These are phyloP conservation scores for Acrocera orbiculus DNA, from an alignment of 2,888 invertebrate genomes.

Conservation along the genomic window DNA sequence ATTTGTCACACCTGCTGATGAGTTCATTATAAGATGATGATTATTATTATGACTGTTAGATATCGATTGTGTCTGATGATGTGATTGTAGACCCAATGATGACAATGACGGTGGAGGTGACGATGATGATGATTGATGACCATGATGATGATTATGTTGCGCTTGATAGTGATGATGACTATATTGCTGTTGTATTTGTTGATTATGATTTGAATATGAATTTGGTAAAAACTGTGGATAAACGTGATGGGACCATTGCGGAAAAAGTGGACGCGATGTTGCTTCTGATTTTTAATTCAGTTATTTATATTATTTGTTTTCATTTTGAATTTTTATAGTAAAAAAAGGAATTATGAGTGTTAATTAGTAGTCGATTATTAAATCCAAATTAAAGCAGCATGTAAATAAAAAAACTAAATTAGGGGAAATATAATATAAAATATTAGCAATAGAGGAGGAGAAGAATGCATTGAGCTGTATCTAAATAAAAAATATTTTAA, in stretches of 20 bases:
- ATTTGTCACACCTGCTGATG: slow-evolving; percentile 7
- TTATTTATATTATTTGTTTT: slow-evolving; percentile 4
- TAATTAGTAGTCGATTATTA: too few relatives aligned
- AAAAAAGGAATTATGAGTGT: not conserved
- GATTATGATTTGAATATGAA: slow-evolving; percentile 57
- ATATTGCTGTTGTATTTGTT: slow-evolving; percentile 45
- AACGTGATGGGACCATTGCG: slow-evolving; percentile 89
- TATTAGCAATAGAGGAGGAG: slow-evolving; percentile 21
- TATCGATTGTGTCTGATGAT: slow-evolving; percentile 6
- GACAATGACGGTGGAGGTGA: slow-evolving; percentile 22
- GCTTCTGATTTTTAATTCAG: slow-evolving; percentile 17
- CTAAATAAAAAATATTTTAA: slow-evolving; percentile 6
- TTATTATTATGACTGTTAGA: slow-evolving; percentile 8
- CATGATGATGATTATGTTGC: slow-evolving; percentile 18
- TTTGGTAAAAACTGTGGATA: slow-evolving; percentile 87
- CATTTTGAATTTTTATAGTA: slow-evolving; percentile 3
- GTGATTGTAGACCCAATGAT: not conserved
- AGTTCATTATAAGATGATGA: slow-evolving; percentile 10
- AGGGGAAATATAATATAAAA: slow-evolving; percentile 17
- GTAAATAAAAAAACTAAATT: slow-evolving; percentile 24
- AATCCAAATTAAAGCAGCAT: slow-evolving; percentile 33
- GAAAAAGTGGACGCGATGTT: slow-evolving; percentile 60
- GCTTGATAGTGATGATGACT: slow-evolving; percentile 25
- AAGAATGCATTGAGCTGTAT: not conserved
- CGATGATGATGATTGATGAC: slow-evolving; percentile 16